Conservation (phyloP, 1,140 invertebrate genomes). For the Penaeus japonicus region DNA sequence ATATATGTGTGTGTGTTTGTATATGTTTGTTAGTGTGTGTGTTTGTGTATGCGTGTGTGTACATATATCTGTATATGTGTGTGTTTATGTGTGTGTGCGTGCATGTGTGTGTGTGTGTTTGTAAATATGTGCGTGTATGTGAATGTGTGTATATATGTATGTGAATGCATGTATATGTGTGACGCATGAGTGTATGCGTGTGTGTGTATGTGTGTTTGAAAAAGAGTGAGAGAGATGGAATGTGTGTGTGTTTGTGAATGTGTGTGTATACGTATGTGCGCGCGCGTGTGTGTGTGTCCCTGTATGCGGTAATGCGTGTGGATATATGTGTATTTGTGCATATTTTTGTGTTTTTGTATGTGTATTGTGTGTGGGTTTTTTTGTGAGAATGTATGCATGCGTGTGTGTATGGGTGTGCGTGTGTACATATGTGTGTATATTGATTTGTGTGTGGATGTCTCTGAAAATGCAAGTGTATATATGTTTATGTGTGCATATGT, state of each 20-base stretch:
- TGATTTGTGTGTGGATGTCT: background rate
- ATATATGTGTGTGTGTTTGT: too few species aligned
- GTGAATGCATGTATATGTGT: background rate
- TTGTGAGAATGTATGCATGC: background rate
- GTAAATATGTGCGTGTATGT: background rate
- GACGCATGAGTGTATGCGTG: background rate
- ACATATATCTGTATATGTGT: too few species aligned
- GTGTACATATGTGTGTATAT: too few species aligned
- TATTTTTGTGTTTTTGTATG: too few species aligned
- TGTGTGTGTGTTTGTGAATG: background rate
- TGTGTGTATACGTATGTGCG: background rate
- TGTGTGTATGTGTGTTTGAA: background rate
- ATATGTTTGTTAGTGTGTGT: too few species aligned
- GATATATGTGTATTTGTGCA: too few species aligned
- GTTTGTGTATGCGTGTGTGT: too few species aligned
- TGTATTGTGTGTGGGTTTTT: background rate
- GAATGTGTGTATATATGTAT: background rate
- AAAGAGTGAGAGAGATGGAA: too few species aligned
- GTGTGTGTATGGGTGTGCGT: background rate
- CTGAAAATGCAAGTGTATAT: background rate
- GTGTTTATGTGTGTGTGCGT: too few species aligned
- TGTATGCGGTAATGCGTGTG: background rate
- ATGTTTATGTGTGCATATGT: background rate
- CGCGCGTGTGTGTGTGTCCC: background rate
- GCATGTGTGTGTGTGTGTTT: background rate